These are phyloP conservation scores for Alviniconcha marisindica DNA, from an alignment of 1,140 invertebrate genomes.

Conservation along the genomic window DNA sequence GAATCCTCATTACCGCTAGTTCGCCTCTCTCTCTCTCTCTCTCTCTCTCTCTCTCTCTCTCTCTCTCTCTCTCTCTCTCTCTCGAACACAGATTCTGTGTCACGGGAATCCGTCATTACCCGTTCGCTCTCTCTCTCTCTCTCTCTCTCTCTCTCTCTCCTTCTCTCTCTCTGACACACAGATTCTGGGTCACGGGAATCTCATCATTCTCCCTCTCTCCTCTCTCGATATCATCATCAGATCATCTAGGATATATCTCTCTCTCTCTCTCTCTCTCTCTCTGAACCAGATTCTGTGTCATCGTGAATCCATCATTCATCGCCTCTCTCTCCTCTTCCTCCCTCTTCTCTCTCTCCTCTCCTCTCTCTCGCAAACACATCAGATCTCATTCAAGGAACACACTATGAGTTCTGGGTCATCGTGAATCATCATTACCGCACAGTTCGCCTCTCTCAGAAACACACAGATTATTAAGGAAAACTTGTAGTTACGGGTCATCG, in stretches of 20 bases:
- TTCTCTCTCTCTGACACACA: neutral
- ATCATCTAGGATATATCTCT: neutral
- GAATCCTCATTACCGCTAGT: too few species aligned
- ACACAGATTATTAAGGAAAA: too few species aligned
- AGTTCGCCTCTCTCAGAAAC: too few species aligned
- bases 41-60: conserved; percentile 13
- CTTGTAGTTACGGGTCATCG: too few species aligned
- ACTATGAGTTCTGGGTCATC: too few species aligned
- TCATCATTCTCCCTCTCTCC: neutral
- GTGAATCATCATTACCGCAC: too few species aligned
- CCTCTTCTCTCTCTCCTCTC: conserved; percentile 1
- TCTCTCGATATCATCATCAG: neutral
- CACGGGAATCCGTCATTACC: too few species aligned
- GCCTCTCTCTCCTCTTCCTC: neutral
- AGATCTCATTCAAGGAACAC: too few species aligned
- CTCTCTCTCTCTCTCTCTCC: neutral
- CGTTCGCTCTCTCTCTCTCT: neutral
- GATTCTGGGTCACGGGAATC: too few species aligned
- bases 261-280: conserved; percentile 30
- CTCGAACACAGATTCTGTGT: too few species aligned
- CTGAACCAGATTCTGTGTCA: neutral
- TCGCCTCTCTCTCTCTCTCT: neutral
- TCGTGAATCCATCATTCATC: neutral
- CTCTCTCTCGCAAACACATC: neutral
- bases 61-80: neutral